These are phyloP conservation scores for Onychomys arenicola DNA, from an alignment of 2,797 vertebrate species.

Conservation along the genomic window DNA sequence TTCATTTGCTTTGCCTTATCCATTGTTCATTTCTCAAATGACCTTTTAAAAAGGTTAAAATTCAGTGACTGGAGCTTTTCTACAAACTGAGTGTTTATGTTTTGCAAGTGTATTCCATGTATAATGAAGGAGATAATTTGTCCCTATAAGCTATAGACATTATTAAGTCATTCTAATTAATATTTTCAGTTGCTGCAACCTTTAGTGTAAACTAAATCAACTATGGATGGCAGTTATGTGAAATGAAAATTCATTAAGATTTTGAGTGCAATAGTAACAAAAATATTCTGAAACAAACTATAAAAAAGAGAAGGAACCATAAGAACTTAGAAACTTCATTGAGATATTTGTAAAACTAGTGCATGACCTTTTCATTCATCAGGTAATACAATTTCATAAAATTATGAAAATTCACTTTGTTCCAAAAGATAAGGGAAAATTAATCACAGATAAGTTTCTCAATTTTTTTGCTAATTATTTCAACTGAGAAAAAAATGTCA, in stretches of 20 bases:
- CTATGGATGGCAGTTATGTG: neutral
- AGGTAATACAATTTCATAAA: neutral
- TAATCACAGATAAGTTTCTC: neutral
- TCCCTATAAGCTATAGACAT: neutral
- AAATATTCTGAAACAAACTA: neutral
- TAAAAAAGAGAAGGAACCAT: neutral
- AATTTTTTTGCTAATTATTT: neutral
- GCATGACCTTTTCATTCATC: neutral
- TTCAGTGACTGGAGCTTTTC: conserved; percentile 46
- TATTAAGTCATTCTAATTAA: conserved; percentile 62
- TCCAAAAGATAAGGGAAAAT: neutral
- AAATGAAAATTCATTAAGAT: conserved; percentile 27
- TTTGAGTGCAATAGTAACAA: neutral
- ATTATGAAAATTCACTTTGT: neutral
- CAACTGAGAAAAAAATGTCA: neutral
- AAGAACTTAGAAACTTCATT: neutral
- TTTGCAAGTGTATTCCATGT: neutral
- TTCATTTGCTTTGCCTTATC: conserved; percentile 57
- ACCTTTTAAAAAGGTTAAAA: conserved; percentile 71
- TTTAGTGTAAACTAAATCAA: conserved; percentile 57
- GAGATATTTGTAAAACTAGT: neutral
- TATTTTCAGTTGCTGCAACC: neutral
- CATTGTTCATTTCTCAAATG: conserved; percentile 42
- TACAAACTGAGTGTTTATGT: neutral
- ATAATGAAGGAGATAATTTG: conserved; percentile 27